Percentiles rank a stretch among this genome's conserved stretches.
Conservation (phyloP, 2,888 invertebrate genomes). For the Belgica antarctica region DNA sequence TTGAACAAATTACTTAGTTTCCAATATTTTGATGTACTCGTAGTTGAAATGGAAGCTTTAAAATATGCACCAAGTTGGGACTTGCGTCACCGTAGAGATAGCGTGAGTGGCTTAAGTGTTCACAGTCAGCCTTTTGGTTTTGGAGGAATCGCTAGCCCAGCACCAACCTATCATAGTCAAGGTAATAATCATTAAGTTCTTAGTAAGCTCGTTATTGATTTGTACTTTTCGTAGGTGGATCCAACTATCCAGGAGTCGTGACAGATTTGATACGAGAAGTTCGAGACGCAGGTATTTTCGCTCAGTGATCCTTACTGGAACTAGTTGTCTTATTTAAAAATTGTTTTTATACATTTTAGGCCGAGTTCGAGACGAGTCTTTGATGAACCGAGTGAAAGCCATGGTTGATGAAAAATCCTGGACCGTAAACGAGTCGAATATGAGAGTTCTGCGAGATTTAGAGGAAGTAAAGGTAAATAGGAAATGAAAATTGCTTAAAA, state of each 20-base stretch:
- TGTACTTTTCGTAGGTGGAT: conserved; percentile 47
- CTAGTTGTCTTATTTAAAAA: too few species aligned
- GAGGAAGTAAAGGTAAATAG: conserved; percentile 53
- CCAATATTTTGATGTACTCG: background rate
- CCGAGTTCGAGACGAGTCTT: conserved; percentile 70
- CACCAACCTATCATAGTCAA: conserved; percentile 56
- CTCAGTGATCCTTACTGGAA: too few species aligned
- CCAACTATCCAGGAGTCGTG: conserved; percentile 68
- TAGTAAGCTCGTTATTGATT: conserved; percentile 27
- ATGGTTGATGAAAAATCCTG: conserved; percentile 56
- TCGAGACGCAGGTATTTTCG: conserved; percentile 69
- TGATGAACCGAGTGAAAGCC: conserved; percentile 56
- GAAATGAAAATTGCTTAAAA: background rate
- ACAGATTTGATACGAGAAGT: conserved; percentile 72
- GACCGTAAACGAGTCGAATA: conserved; percentile 53
- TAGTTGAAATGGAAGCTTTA: conserved; percentile 61
- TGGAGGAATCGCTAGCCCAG: conserved; percentile 56
- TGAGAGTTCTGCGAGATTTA: conserved; percentile 53
- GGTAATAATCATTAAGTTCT: conserved; percentile 48
- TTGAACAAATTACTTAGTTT: background rate
- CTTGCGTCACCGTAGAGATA: conserved; percentile 57
- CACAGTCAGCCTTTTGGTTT: conserved; percentile 56
- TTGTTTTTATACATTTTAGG: too few species aligned
- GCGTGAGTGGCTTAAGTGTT: conserved; percentile 56
- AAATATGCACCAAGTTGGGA: conserved; percentile 60